Percentiles rank a stretch among this genome's conserved stretches.
Evolutionary conservation across 2,888 invertebrate species (phyloP).

Genomic region (Choristoneura rosaceana): DNA sequence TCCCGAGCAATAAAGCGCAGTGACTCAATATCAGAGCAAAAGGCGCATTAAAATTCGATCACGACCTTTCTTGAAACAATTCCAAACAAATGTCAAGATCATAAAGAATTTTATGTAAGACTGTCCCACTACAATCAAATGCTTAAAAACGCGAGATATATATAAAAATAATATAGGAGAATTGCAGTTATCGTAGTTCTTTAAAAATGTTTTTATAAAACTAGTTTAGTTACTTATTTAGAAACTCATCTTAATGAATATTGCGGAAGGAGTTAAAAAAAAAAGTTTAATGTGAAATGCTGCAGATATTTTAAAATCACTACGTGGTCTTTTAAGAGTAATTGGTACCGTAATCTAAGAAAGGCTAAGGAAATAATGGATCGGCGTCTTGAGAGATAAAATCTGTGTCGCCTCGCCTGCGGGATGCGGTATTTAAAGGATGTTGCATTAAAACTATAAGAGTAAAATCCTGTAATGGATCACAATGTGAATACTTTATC

Average conservation of each 20-base stretch:
- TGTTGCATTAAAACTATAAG: constrained; percentile 32
- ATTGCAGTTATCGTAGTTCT: not conserved
- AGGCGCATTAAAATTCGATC: constrained; percentile 57
- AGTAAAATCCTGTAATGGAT: not conserved
- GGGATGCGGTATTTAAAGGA: constrained; percentile 36
- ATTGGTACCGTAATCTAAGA: constrained; percentile 54
- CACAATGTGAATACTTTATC: not conserved
- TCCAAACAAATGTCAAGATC: constrained; percentile 65
- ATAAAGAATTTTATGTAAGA: constrained; percentile 52
- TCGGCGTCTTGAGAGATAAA: constrained; percentile 64
- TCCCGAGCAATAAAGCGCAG: constrained; percentile 9
- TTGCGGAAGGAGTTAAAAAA: too few species aligned
- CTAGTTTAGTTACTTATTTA: too few species aligned
- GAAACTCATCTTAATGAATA: too few species aligned
- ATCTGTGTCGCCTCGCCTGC: constrained; percentile 57
- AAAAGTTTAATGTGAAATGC: not conserved
- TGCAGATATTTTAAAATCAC: constrained; percentile 26
- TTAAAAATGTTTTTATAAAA: too few species aligned
- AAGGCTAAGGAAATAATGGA: constrained; percentile 65
- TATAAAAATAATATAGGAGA: not conserved
- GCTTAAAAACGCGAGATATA: constrained; percentile 13
- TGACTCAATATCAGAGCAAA: constrained; percentile 39
- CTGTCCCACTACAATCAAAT: constrained; percentile 14
- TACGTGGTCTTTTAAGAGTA: constrained; percentile 46
- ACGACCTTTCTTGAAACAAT: constrained; percentile 58